Percentiles rank a stretch among this genome's conserved stretches.
Conservation (phyloP, 2,797 vertebrate species). For the Acrossocheilus fasciatus region DNA sequence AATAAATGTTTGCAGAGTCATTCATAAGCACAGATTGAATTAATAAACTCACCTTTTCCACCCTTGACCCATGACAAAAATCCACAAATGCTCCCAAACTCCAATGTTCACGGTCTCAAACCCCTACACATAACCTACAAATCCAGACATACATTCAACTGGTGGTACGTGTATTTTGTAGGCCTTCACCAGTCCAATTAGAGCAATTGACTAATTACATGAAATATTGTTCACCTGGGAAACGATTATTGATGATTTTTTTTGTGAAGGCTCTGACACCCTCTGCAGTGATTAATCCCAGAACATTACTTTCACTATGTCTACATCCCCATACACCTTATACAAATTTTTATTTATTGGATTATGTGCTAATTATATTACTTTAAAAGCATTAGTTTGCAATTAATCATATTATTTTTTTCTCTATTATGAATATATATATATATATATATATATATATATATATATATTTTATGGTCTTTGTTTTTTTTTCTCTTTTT, state of each 20-base stretch:
- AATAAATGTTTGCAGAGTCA: background rate
- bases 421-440: too few species aligned
- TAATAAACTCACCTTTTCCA: background rate
- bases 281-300: background rate
- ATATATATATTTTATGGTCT: too few species aligned
- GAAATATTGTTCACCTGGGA: background rate
- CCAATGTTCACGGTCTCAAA: background rate
- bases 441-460: too few species aligned
- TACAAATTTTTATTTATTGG: background rate
- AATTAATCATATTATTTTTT: too few species aligned
- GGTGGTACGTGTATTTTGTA: background rate
- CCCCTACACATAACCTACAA: rapidly evolving
- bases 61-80: background rate
- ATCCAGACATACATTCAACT: background rate
- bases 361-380: too few species aligned
- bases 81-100: background rate
- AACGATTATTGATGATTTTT: background rate
- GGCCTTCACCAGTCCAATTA: background rate
- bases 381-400: too few species aligned
- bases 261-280: background rate
- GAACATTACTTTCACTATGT: too few species aligned
- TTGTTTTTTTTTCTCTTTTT: too few species aligned
- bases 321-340: background rate
- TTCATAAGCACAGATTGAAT: background rate
- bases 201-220: background rate